Percentiles rank a stretch among this genome's conserved stretches.
phyloP scores from a whole-genome alignment of 2,888 invertebrate species.

The Drosophila histrio region DNA sequence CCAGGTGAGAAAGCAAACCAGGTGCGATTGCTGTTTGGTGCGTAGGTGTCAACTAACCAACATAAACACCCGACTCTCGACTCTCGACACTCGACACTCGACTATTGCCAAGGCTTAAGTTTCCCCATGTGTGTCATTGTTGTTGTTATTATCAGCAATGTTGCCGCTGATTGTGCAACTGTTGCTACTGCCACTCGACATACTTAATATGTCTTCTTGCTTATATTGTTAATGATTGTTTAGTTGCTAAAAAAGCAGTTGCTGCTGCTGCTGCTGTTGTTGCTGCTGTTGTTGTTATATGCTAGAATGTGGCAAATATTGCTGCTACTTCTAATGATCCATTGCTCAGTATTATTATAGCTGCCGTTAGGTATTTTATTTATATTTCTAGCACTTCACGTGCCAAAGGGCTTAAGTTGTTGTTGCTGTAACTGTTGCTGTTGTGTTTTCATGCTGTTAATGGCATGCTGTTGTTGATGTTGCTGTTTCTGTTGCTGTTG shows the following conservation, averaged over 20 bases:
- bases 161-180: constrained; percentile 43
- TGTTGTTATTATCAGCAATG: constrained; percentile 35
- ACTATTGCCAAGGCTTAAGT: constrained; percentile 25
- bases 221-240: constrained; percentile 49
- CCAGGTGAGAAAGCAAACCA: constrained; percentile 44
- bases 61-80: constrained; percentile 33
- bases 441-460: constrained; percentile 4
- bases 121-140: constrained; percentile 32
- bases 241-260: constrained; percentile 18
- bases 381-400: neutral
- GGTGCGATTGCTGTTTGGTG: constrained; percentile 28
- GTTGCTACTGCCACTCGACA: constrained; percentile 48
- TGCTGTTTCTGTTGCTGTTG: constrained; percentile 12
- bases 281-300: constrained; percentile 4
- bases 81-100: constrained; percentile 35
- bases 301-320: constrained; percentile 11
- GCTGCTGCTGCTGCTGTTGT: constrained; percentile 14
- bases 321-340: constrained; percentile 41
- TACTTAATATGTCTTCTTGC: constrained; percentile 31
- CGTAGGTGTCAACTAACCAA: constrained; percentile 57
- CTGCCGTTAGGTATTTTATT: constrained; percentile 23
- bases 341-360: constrained; percentile 40
- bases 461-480: neutral
- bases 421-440: constrained; percentile 10
- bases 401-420: constrained; percentile 12